These are phyloP conservation scores for Orycteropus afer DNA, from an alignment of 2,113 vertebrate species.

Conservation along the genomic window DNA sequence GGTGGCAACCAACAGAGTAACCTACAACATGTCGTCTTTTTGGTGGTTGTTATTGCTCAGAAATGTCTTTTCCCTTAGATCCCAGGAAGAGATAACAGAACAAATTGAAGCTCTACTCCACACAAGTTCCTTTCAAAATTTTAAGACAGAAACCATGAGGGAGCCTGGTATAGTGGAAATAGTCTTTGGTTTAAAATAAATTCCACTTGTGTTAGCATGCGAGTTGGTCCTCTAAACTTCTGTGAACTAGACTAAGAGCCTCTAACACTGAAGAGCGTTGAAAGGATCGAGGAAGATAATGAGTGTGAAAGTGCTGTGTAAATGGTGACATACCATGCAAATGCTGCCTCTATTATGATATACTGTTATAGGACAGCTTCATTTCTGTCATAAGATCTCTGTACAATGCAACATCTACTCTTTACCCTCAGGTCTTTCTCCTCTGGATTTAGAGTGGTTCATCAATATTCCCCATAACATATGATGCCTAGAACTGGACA, in stretches of 20 bases:
- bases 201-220: not conserved
- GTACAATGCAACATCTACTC: not conserved
- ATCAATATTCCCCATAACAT: not conserved
- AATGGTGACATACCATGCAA: too few relatives aligned
- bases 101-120: not conserved
- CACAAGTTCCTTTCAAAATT: not conserved
- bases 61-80: not conserved
- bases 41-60: not conserved
- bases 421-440: not conserved
- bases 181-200: not conserved
- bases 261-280: not conserved
- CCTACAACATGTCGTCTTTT: not conserved
- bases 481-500: not conserved
- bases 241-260: not conserved
- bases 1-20: not conserved
- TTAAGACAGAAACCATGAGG: not conserved
- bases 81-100: not conserved
- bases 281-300: not conserved
- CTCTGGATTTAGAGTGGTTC: not conserved
- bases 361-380: fast-evolving
- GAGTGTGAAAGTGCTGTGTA: not conserved
- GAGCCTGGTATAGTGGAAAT: not conserved
- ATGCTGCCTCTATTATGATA: fast-evolving
- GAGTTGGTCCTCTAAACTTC: not conserved
- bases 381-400: not conserved